Conservation (phyloP, 2,888 invertebrate genomes). For the Ceratothoa steindachneri region DNA sequence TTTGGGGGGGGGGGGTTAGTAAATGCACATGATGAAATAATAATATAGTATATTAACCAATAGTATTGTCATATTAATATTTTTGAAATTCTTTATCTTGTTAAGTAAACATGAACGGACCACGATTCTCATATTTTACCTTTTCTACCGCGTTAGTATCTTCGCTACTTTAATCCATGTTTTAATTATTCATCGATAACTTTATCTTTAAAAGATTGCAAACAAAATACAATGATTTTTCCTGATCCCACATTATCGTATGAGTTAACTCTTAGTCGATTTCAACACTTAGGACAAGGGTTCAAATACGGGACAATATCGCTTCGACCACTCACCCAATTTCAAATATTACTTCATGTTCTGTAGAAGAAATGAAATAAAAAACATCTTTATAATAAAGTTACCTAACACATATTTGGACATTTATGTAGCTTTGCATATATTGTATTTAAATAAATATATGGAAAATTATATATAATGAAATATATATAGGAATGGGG, state of each 20-base stretch:
- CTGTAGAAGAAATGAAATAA: no score
- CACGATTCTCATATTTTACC: neutral
- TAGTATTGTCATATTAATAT: no score
- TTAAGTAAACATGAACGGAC: neutral
- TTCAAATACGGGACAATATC: no score
- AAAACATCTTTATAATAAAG: neutral
- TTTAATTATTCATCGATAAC: no score
- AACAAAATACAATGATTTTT: no score
- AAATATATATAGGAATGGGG: neutral
- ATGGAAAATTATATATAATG: slow-evolving; percentile 8
- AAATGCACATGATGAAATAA: no score
- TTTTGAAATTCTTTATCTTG: neutral
- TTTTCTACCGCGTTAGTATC: neutral
- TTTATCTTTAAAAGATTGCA: no score
- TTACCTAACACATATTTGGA: slow-evolving; percentile 2
- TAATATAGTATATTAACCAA: neutral
- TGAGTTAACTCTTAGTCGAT: no score
- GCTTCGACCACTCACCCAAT: neutral
- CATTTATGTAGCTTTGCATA: neutral
- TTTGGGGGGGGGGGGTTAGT: no score
- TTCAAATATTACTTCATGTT: neutral
- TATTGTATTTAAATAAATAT: neutral
- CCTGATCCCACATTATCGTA: no score
- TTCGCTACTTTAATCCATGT: no score
- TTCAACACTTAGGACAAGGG: no score